Evolutionary conservation across 1,140 invertebrate species (phyloP).

Genomic region (Cydia amplana): DNA sequence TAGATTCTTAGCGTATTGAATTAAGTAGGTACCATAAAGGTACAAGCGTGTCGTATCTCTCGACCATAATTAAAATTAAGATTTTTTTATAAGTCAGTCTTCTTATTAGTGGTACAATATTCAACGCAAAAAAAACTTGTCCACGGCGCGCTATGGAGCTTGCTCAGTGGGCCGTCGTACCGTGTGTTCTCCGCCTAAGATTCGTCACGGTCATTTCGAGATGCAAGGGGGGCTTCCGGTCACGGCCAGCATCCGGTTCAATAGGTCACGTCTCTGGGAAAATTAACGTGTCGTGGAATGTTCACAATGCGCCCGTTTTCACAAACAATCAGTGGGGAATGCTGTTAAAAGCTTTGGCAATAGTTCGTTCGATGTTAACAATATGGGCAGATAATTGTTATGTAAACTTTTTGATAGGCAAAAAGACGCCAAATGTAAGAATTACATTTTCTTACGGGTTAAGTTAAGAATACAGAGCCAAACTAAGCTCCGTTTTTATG

Average conservation of each 20-base stretch:
- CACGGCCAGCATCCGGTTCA: slow-evolving; percentile 65
- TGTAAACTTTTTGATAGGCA: not conserved
- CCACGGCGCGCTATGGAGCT: not conserved
- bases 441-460: too few species aligned
- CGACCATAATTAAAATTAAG: too few species aligned
- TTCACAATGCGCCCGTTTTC: slow-evolving; percentile 23
- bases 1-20: too few species aligned
- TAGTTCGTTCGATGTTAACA: not conserved
- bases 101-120: too few species aligned
- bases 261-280: slow-evolving; percentile 53
- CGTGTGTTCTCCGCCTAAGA: slow-evolving; percentile 40
- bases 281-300: slow-evolving; percentile 26
- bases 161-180: not conserved
- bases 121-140: too few species aligned
- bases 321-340: slow-evolving; percentile 27
- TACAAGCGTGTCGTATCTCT: too few species aligned
- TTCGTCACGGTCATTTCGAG: slow-evolving; percentile 71
- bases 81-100: too few species aligned
- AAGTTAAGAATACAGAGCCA: too few species aligned
- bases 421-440: too few species aligned
- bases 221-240: slow-evolving; percentile 74
- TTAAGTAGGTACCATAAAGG: too few species aligned
- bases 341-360: slow-evolving; percentile 29
- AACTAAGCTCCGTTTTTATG: too few species aligned
- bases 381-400: not conserved